Base-by-base conservation (phyloP, 1,140 invertebrate species). In the Aphis gossypii region DNA sequence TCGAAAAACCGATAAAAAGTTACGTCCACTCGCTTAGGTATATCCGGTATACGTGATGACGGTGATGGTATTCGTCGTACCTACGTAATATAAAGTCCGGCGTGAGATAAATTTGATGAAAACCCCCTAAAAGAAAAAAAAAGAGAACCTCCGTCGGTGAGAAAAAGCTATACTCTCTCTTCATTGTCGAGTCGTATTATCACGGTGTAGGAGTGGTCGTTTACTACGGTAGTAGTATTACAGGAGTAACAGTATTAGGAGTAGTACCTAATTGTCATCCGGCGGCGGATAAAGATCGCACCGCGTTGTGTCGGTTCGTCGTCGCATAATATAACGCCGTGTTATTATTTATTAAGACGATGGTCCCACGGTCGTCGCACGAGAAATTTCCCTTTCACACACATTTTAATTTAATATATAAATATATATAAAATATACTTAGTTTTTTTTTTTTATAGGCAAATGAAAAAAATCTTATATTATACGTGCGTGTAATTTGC, bases 351-450 rank as follows among this genome's bases (percentile, higher is more conserved):
- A 76, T 76, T 76, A 76, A 76, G 60, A 89, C 88, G 35, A 56
- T 30, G 25, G 38, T 90, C 89, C 54, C 89, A 90, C 89, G 89
- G 38, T 90, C 54, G 38, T 44, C 54, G 54, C 56, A 44, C 89
- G 89, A 90, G 89, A 90, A 68, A 90, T 90, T 90, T 90, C 89
- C 89, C 89, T 90, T 90, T 90, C 89, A 90, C 89, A 35, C 38
- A 38, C 54, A 54, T 56, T 90, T 90, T 60, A n/a, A n/a, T 60
- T 68, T 89, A 51, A 88, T 54, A 38, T 88, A 54, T 48, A 83
- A 23, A 84, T 84, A 48, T 51, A 46, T 46, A 25, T 84, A 84
- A 46, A n/a, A 86, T 48, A 14, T 84, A 76, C 30, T 76, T 18
- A n/a, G 30, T 68, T 30, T 60, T 56, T 56, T 60, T 60, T 56